Percentiles rank a stretch among this genome's conserved stretches.
Evolutionary conservation across 2,113 vertebrate species (phyloP).

Genomic region (Chascanopsetta lugubris): DNA sequence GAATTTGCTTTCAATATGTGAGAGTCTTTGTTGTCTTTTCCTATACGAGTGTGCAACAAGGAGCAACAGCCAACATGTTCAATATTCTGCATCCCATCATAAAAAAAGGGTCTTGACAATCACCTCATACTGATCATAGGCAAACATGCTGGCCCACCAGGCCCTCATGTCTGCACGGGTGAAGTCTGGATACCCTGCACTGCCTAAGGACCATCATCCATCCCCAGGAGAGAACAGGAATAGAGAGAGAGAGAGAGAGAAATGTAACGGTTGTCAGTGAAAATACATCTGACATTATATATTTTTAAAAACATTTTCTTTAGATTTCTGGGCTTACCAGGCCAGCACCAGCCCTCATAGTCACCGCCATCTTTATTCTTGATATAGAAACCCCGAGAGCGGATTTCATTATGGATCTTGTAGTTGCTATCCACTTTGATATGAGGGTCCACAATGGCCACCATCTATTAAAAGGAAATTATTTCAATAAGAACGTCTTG

Average conservation of each 20-base stretch:
- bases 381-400: constrained; percentile 82
- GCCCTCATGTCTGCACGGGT: constrained; percentile 85
- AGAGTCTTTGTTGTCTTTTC: background rate
- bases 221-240: background rate
- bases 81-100: background rate
- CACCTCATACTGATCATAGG: constrained; percentile 90
- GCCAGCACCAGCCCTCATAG: constrained; percentile 97
- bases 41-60: background rate
- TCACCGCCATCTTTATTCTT: constrained; percentile 91
- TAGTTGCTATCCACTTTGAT: constrained; percentile 91
- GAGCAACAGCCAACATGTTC: background rate
- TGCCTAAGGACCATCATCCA: constrained; percentile 75
- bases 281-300: background rate
- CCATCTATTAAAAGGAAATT: constrained; percentile 80
- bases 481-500: background rate
- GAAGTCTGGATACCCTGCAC: constrained; percentile 90
- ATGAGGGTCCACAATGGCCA: constrained; percentile 93
- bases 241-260: background rate
- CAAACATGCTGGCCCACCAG: constrained; percentile 92
- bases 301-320: background rate
- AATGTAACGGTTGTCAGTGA: background rate
- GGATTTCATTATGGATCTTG: constrained; percentile 87
- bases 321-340: constrained; percentile 78
- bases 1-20: background rate
- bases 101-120: constrained; percentile 1